Base-by-base conservation (phyloP, 2,113 vertebrate genomes). In the Boleophthalmus pectinirostris region DNA sequence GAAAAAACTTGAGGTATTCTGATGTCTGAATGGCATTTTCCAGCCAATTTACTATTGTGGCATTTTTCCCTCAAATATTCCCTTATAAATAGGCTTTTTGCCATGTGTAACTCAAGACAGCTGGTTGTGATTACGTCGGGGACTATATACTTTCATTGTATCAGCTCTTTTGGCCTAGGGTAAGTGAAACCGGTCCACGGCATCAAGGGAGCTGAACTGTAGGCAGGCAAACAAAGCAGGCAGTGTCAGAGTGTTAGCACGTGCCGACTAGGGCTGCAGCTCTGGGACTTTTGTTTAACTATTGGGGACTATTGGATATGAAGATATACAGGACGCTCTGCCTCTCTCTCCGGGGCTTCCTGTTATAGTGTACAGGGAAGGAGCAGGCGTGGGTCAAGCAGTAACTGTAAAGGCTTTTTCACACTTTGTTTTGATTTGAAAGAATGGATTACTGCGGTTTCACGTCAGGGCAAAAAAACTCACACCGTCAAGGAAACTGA, bases 41-140 rank as follows among this genome's bases (percentile, higher is more conserved):
- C 63, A 78, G 24, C 66, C 12, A 43, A 83, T 90, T 86, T 85
- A 87, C 73, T 75, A 68, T 69, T 18, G 38, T 38, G 53, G 66
- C 15, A 23, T 66, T 24, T 66, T 65, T 8, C 70, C 81, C 78
- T 68, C 63, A 57, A 72, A 82, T 73, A 77, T 54, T 74, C 80
- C 82, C 88, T 82, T 81, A 90, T 85, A 92, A 91, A 93, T 87
- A 89, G 82, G 49, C 79, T 77, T 72, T 72, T 77, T 74, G 82
- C 85, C 68, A 69, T 81, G 75, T 85, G 88, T 83, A 92, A 88
- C 54, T 73, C 79, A 82, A 73, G 82, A 79, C 92, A 94, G 90
- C 91, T 94, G 92, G 90, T 65, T 84, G 66, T 91, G 83, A 92
- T 94, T 92, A 91, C 81, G 78, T 78, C 87, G 72, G 8, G 76